Conservation (phyloP, 1,140 invertebrate genomes). For the Lasioglossum baleicum region DNA sequence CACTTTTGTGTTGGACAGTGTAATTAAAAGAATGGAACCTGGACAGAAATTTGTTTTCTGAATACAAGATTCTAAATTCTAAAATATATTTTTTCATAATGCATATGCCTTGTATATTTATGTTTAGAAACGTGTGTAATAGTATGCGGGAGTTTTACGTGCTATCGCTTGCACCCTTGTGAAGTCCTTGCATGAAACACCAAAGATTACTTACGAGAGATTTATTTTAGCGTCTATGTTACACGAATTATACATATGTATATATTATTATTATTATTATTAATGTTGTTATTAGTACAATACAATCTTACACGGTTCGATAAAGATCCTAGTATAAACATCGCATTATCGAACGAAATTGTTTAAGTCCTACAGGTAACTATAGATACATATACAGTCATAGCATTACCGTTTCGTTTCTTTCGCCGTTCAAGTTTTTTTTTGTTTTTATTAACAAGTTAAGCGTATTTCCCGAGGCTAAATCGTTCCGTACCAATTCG, state of each 20-base stretch:
- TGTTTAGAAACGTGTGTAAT: too few relatives aligned
- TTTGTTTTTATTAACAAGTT: constrained; percentile 26
- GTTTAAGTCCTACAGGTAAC: constrained; percentile 45
- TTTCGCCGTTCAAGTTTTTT: background rate
- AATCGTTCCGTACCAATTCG: constrained; percentile 17
- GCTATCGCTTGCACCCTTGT: too few relatives aligned
- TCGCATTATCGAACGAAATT: constrained; percentile 31
- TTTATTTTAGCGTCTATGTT: constrained; percentile 62
- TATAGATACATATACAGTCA: constrained; percentile 46
- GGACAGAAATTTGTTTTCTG: too few relatives aligned
- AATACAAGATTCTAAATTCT: too few relatives aligned
- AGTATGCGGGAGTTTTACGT: too few relatives aligned
- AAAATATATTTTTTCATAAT: too few relatives aligned
- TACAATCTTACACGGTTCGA: constrained; percentile 52
- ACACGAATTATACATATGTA: constrained; percentile 63
- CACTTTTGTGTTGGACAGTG: too few relatives aligned
- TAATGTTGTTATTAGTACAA: constrained; percentile 47
- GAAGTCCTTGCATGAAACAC: background rate
- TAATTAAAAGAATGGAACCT: too few relatives aligned
- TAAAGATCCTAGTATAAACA: constrained; percentile 55
- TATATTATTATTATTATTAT: constrained; percentile 18
- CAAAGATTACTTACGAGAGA: constrained; percentile 14
- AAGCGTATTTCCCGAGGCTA: constrained; percentile 51
- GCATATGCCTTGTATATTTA: too few relatives aligned
- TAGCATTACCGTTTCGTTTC: background rate